phyloP scores from a whole-genome alignment of 2,797 vertebrate genomes.

The Neopelma chrysocephalum region DNA sequence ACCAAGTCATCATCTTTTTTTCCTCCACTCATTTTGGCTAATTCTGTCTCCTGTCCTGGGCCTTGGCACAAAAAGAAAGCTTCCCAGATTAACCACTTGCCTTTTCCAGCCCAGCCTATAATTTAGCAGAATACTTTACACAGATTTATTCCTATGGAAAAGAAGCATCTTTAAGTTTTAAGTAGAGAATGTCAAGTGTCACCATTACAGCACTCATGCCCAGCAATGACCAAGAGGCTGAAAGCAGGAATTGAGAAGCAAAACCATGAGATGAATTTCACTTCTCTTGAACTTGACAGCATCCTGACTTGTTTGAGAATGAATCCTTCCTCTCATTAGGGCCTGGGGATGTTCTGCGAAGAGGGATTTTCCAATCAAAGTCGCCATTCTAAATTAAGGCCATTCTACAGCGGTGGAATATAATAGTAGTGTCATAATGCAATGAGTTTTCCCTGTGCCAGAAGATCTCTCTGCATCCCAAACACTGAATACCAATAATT shows the following conservation, averaged over 20 bases:
- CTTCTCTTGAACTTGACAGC: not conserved
- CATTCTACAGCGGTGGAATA: not conserved
- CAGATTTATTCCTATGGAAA: not conserved
- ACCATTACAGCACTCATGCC: rapidly evolving
- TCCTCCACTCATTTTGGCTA: not conserved
- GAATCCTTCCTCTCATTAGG: not conserved
- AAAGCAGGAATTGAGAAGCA: not conserved
- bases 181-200: not conserved
- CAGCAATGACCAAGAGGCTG: not conserved
- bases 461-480: not conserved
- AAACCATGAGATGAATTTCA: not conserved
- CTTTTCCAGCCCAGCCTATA: not conserved
- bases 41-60: not conserved
- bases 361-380: not conserved
- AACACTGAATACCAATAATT: not conserved
- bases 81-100: not conserved
- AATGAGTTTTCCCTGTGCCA: not conserved
- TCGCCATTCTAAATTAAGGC: not conserved
- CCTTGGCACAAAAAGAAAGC: not conserved
- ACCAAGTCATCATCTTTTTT: not conserved
- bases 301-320: not conserved
- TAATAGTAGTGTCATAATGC: not conserved
- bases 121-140: not conserved
- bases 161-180: not conserved
- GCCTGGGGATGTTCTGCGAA: not conserved